Conservation (phyloP, 2,797 vertebrate species). For the Falco novaeseelandiae region DNA sequence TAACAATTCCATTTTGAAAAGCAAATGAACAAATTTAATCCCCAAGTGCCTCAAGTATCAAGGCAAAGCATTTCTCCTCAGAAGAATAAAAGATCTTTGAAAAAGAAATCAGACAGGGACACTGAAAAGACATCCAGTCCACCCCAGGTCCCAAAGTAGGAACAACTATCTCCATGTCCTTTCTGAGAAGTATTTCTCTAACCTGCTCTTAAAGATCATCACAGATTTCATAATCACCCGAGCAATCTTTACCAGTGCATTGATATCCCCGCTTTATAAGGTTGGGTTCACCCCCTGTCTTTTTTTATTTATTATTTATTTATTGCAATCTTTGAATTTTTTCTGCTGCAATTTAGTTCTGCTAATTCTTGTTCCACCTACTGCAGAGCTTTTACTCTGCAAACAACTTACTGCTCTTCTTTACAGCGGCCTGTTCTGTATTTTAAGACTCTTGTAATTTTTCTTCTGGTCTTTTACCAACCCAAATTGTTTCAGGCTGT, state of each 20-base stretch:
- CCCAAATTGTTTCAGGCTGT: not conserved
- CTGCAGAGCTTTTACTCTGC: not conserved
- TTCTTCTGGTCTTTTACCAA: not conserved
- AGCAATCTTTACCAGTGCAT: not conserved
- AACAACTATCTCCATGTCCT: not conserved
- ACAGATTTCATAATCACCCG: not conserved
- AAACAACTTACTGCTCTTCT: not conserved
- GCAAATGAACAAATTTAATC: not conserved
- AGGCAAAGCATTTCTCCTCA: not conserved
- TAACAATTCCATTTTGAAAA: not conserved
- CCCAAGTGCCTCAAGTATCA: not conserved
- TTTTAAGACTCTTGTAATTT: not conserved
- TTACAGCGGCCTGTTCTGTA: not conserved
- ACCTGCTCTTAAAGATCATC: not conserved
- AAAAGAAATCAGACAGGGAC: not conserved
- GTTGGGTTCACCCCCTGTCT: accelerated
- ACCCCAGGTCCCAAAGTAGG: not conserved
- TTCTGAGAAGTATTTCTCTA: not conserved
- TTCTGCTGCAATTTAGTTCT: not conserved
- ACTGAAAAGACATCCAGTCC: not conserved
- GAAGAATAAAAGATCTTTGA: not conserved
- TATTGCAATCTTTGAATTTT: not conserved
- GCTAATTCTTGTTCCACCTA: not conserved
- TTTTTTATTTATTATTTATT: not conserved
- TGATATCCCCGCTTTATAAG: not conserved